These are phyloP conservation scores for Nemotelus pantherinus DNA, from an alignment of 2,888 invertebrate species.

Conservation along the genomic window DNA sequence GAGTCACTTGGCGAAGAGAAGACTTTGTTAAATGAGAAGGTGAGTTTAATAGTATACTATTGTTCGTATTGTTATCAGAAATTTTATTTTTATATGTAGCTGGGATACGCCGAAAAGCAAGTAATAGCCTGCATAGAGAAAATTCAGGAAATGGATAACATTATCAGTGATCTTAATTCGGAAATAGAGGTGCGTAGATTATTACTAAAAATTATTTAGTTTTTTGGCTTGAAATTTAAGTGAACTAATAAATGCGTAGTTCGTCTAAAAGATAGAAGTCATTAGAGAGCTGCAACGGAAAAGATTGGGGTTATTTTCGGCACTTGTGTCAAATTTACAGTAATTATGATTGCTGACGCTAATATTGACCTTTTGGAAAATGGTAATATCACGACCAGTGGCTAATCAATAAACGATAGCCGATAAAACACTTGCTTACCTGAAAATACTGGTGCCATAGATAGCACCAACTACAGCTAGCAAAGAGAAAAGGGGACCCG, in stretches of 20 bases:
- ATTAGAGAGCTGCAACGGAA: no score
- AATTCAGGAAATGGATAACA: constrained; percentile 56
- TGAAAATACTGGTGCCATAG: no score
- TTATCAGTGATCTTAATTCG: constrained; percentile 52
- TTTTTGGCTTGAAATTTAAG: background rate
- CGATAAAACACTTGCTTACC: no score
- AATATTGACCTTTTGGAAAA: no score
- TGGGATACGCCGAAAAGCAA: constrained; percentile 54
- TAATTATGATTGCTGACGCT: no score
- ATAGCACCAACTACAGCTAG: no score
- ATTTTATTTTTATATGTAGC: constrained; percentile 51
- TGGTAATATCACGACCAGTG: no score
- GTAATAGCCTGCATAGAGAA: constrained; percentile 54
- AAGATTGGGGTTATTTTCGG: no score
- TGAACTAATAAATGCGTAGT: background rate
- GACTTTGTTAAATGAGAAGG: constrained; percentile 54
- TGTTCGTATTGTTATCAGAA: constrained; percentile 1
- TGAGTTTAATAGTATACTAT: constrained; percentile 45
- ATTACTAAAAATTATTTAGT: constrained; percentile 10
- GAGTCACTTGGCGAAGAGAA: constrained; percentile 55
- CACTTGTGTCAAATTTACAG: no score
- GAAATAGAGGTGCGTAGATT: constrained; percentile 53
- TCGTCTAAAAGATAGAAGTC: no score
- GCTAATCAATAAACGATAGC: no score
- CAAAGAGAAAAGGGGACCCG: no score